These are phyloP conservation scores for Cetoscarus ocellatus DNA, from an alignment of 2,797 vertebrate species.

Conservation along the genomic window DNA sequence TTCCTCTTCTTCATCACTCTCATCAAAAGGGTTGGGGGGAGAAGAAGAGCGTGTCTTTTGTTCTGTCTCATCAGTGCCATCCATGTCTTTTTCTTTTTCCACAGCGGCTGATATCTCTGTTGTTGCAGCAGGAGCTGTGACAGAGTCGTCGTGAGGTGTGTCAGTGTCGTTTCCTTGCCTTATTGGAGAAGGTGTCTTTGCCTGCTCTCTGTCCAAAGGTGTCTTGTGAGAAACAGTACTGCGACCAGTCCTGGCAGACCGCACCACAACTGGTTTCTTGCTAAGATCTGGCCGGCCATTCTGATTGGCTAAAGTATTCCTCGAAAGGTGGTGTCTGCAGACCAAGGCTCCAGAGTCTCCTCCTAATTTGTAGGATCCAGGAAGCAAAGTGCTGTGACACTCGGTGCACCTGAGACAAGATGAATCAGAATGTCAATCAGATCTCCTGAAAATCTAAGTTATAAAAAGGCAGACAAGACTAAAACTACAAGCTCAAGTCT, in stretches of 20 bases:
- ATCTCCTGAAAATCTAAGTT: background rate
- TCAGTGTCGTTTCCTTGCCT: constrained; percentile 7
- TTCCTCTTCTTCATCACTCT: constrained; percentile 79
- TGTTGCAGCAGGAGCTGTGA: constrained; percentile 1
- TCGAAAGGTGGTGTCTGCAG: constrained; percentile 89
- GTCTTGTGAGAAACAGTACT: constrained; percentile 45
- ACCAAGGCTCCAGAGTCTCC: constrained; percentile 88
- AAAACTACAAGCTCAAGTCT: too few species aligned
- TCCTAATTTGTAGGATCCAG: constrained; percentile 91
- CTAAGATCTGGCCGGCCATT: constrained; percentile 83
- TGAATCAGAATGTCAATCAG: constrained; percentile 12
- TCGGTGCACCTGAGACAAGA: constrained; percentile 88
- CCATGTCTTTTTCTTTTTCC: constrained; percentile 41
- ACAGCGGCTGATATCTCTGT: constrained; percentile 26
- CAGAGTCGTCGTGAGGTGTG: constrained; percentile 11
- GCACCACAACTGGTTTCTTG: constrained; percentile 52
- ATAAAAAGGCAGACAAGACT: background rate
- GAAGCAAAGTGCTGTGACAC: constrained; percentile 94
- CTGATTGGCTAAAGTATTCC: constrained; percentile 72
- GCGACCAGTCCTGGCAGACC: constrained; percentile 48
- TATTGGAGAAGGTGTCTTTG: constrained; percentile 33
- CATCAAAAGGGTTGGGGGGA: constrained; percentile 86
- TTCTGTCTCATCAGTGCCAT: constrained; percentile 23
- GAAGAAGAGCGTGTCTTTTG: constrained; percentile 44
- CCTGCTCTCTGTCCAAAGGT: constrained; percentile 41